phyloP scores from a whole-genome alignment of 2,797 vertebrate genomes.

The Neoniphon sammara region DNA sequence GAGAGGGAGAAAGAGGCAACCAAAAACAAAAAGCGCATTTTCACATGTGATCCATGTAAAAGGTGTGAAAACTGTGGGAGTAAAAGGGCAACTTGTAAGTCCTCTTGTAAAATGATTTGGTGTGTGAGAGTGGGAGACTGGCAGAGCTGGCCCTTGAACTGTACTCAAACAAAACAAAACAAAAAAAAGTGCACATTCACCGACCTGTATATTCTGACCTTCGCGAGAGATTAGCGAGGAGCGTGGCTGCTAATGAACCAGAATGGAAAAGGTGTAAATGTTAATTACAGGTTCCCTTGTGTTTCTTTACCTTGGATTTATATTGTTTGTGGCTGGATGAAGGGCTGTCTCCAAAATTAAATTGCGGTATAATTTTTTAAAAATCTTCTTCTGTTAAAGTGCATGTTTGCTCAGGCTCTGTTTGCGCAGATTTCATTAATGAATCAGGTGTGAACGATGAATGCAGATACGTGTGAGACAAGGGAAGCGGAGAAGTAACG shows the following conservation, averaged over 20 bases:
- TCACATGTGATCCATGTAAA: not conserved
- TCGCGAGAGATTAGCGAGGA: conserved; percentile 50
- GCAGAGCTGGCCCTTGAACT: not conserved
- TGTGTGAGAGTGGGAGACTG: not conserved
- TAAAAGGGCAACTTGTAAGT: not conserved
- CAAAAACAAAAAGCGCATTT: not conserved
- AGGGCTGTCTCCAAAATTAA: conserved; percentile 5
- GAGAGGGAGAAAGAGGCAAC: not conserved
- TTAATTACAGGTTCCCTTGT: not conserved
- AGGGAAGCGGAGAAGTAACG: conserved; percentile 34
- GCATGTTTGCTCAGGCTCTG: conserved; percentile 19
- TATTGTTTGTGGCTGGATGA: conserved; percentile 17
- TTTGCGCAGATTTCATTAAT: conserved; percentile 12
- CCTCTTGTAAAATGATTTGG: conserved; percentile 10
- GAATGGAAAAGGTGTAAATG: conserved; percentile 46
- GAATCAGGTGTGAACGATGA: conserved; percentile 20
- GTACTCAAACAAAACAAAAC: conserved; percentile 23
- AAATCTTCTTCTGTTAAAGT: not conserved
- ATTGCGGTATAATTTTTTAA: conserved; percentile 10
- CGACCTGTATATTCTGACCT: conserved; percentile 56
- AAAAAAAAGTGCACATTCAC: conserved; percentile 34
- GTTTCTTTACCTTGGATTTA: conserved; percentile 28
- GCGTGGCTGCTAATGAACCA: conserved; percentile 42
- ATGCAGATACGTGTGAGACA: conserved; percentile 23
- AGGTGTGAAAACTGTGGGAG: not conserved